These are phyloP conservation scores for Drosophila willistoni DNA, from an alignment of 1,140 invertebrate genomes.

Conservation along the genomic window DNA sequence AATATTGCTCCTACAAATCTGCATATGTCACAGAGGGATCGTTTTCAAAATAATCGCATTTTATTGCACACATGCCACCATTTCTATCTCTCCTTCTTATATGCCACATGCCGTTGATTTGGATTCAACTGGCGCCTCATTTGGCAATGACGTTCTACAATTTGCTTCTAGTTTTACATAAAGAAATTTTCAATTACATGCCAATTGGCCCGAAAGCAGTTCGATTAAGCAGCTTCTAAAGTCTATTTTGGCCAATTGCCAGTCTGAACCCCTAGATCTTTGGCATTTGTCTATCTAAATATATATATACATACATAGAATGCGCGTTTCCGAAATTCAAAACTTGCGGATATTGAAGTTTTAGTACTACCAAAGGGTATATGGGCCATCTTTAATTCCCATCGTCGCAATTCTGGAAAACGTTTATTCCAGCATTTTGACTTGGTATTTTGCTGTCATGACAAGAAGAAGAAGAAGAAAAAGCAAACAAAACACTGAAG, in stretches of 20 bases:
- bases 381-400: background rate
- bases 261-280: slow-evolving; percentile 11
- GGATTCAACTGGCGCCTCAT: slow-evolving; percentile 1
- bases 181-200: slow-evolving; percentile 2
- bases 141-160: slow-evolving; percentile 9
- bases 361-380: background rate
- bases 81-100: background rate
- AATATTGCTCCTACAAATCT: background rate
- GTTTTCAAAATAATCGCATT: background rate
- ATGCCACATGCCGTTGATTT: background rate
- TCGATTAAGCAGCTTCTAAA: background rate
- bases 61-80: background rate
- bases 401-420: slow-evolving; percentile 1
- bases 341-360: slow-evolving; percentile 44
- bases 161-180: slow-evolving; percentile 10
- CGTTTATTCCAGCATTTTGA: slow-evolving; percentile 1
- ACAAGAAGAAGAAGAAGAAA: background rate
- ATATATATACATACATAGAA: slow-evolving; percentile 16
- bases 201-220: slow-evolving; percentile 8
- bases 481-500: background rate
- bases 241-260: slow-evolving; percentile 6
- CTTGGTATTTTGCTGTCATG: background rate
- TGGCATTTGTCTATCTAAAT: slow-evolving; percentile 3
- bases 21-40: background rate
- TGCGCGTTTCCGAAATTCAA: slow-evolving; percentile 41